These are phyloP conservation scores for Masticophis lateralis DNA, from an alignment of 2,797 vertebrate genomes.

Conservation along the genomic window DNA sequence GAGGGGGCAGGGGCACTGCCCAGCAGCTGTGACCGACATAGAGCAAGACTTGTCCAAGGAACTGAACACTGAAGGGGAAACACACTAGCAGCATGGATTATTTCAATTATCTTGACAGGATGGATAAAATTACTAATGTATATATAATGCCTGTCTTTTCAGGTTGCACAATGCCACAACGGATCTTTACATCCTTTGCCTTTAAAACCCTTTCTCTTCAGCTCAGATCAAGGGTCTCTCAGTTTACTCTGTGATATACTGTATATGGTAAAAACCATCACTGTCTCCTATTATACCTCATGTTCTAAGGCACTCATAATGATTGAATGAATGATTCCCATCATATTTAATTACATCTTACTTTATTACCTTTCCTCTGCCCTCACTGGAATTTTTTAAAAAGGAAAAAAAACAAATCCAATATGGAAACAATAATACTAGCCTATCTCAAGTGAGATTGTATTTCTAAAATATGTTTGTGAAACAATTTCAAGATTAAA, in stretches of 20 bases:
- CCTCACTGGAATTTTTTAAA: background rate
- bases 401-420: background rate
- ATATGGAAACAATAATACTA: background rate
- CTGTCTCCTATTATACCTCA: background rate
- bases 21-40: slow-evolving; percentile 88
- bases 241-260: background rate
- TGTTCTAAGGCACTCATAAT: background rate
- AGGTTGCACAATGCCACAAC: background rate
- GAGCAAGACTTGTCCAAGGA: slow-evolving; percentile 96
- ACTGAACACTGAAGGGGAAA: slow-evolving; percentile 81
- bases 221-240: background rate
- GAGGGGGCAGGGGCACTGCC: slow-evolving; percentile 92
- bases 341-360: background rate
- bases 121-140: no score
- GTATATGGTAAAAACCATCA: background rate
- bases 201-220: background rate
- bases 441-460: background rate
- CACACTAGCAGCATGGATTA: fast-evolving
- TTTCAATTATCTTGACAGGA: background rate
- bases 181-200: background rate
- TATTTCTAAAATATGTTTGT: background rate
- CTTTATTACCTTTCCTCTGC: background rate
- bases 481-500: background rate
- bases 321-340: background rate
- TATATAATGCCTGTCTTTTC: no score